phyloP scores from a whole-genome alignment of 2,113 vertebrate species.

The Semicossyphus pulcher region DNA sequence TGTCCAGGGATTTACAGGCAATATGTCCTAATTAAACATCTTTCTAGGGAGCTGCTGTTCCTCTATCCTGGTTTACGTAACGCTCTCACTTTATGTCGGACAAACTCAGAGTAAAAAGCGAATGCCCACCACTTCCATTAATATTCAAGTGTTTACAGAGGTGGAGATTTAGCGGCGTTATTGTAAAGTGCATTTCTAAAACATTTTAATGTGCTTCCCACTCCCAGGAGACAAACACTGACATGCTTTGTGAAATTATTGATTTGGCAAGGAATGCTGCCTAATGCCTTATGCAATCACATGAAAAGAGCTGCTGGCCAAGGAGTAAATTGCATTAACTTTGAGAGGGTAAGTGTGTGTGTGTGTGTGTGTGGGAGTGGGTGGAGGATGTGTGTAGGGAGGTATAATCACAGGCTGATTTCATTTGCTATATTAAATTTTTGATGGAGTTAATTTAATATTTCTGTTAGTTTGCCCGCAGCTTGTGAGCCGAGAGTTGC shows the following conservation, averaged over 20 bases:
- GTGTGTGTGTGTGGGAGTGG: slow-evolving; percentile 36
- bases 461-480: slow-evolving; percentile 61
- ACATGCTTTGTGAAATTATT: slow-evolving; percentile 69
- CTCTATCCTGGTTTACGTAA: not conserved
- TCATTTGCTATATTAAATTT: slow-evolving; percentile 78
- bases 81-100: not conserved
- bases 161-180: slow-evolving; percentile 21
- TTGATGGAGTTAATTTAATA: slow-evolving; percentile 76
- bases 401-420: slow-evolving; percentile 74
- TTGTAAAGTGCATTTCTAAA: slow-evolving; percentile 31
- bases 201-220: slow-evolving; percentile 34
- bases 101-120: not conserved
- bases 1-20: not conserved
- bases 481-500: slow-evolving; percentile 38
- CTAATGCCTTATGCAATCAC: slow-evolving; percentile 75
- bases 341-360: slow-evolving; percentile 56
- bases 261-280: slow-evolving; percentile 71
- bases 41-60: not conserved
- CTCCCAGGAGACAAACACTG: slow-evolving; percentile 55
- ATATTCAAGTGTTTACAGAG: slow-evolving; percentile 42
- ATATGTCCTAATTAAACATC: not conserved
- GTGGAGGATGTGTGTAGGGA: slow-evolving; percentile 43
- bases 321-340: slow-evolving; percentile 78
- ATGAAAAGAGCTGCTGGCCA: slow-evolving; percentile 74
- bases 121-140: slow-evolving; percentile 1